phyloP scores from a whole-genome alignment of 1,140 invertebrate genomes.

The Leguminivora glycinivorella region DNA sequence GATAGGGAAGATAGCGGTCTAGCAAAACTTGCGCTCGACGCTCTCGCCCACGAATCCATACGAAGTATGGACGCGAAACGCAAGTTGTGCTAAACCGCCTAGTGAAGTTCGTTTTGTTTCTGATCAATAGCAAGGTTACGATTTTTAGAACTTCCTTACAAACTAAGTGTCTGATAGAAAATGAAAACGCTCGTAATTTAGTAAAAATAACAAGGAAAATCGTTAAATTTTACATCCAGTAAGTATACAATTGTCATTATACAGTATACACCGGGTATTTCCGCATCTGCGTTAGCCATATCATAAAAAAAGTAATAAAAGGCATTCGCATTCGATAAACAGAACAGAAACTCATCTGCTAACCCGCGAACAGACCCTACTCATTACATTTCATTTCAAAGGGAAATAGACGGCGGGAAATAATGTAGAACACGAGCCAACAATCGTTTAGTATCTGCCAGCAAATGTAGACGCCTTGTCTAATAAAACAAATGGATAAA shows the following conservation, averaged over 20 bases:
- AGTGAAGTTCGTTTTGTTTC: no score
- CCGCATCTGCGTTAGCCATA: not conserved
- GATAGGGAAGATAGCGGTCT: no score
- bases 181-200: no score
- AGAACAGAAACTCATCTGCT: conserved; percentile 6
- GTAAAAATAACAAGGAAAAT: no score
- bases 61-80: no score
- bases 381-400: conserved; percentile 20
- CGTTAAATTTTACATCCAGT: not conserved
- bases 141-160: no score
- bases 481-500: conserved; percentile 26
- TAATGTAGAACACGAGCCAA: conserved; percentile 16
- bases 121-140: no score
- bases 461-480: conserved; percentile 25
- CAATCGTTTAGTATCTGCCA: conserved; percentile 23
- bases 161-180: no score
- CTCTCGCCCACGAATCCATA: no score
- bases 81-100: no score
- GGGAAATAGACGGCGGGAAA: not conserved
- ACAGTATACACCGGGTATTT: not conserved
- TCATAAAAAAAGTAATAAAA: conserved; percentile 15
- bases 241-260: not conserved
- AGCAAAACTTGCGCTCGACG: no score
- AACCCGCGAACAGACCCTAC: conserved; percentile 10
- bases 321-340: conserved; percentile 11